Conservation (phyloP, 2,888 invertebrate species). For the Drosophila mimica region DNA sequence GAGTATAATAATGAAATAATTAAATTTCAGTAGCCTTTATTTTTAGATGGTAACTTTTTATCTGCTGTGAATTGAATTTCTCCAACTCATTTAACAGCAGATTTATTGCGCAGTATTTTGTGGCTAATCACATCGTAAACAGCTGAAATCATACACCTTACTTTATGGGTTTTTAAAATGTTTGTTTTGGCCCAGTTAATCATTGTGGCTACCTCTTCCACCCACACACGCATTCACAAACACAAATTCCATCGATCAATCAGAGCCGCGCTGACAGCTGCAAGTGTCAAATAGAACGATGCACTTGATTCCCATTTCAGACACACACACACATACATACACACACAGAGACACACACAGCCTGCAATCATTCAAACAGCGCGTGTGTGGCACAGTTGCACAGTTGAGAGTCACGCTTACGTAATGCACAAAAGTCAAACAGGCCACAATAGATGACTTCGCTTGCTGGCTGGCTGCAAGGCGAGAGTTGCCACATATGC, state of each 20-base stretch:
- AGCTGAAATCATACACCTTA: conserved; percentile 19
- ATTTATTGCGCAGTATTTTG: conserved; percentile 24
- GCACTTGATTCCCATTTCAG: conserved; percentile 58
- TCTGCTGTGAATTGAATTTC: background rate
- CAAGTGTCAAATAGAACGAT: conserved; percentile 76
- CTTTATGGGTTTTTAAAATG: conserved; percentile 12
- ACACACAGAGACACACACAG: conserved; percentile 22
- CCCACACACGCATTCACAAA: background rate
- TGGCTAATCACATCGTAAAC: conserved; percentile 3
- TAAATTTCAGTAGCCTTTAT: background rate
- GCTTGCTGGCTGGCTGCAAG: conserved; percentile 3
- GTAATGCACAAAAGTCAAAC: conserved; percentile 76
- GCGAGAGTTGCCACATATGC: conserved; percentile 62
- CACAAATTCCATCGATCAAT: conserved; percentile 65
- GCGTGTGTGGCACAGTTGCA: conserved; percentile 68
- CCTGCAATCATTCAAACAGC: conserved; percentile 35
- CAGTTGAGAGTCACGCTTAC: conserved; percentile 54
- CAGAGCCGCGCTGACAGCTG: conserved; percentile 72
- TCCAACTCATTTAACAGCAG: conserved; percentile 4
- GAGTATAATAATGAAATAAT: no score
- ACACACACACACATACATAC: conserved; percentile 5
- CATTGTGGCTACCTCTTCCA: conserved; percentile 22
- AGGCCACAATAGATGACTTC: conserved; percentile 52
- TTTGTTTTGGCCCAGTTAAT: conserved; percentile 53
- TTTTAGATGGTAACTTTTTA: background rate